Conservation (phyloP, 1,140 invertebrate genomes). For the Saxidomus purpurata region DNA sequence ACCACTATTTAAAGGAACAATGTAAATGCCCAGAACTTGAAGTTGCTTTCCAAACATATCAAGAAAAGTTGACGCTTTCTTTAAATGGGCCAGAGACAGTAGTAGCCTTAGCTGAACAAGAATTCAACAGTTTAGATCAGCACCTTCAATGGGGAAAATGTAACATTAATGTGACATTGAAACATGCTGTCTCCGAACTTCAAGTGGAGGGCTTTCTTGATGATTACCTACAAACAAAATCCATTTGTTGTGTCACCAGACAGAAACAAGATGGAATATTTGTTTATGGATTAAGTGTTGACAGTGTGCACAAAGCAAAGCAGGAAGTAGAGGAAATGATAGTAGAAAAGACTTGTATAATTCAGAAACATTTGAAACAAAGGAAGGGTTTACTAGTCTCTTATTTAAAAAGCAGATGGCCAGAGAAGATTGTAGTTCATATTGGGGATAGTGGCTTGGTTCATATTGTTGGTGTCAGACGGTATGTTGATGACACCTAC, state of each 20-base stretch:
- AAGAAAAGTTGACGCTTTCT: not conserved
- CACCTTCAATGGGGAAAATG: not conserved
- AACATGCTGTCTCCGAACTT: not conserved
- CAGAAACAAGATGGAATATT: not conserved
- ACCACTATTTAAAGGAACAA: not conserved
- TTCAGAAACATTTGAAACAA: not conserved
- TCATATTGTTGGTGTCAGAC: not conserved
- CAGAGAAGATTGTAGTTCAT: not conserved
- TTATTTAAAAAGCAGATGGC: not conserved
- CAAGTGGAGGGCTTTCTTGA: not conserved
- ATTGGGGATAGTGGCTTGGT: not conserved
- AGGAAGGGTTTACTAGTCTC: not conserved
- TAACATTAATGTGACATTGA: not conserved
- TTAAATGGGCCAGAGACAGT: not conserved
- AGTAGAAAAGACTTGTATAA: constrained; percentile 5
- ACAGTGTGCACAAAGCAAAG: not conserved
- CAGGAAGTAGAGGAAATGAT: not conserved
- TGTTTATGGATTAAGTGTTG: not conserved
- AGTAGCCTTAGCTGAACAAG: not conserved
- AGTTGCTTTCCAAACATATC: not conserved
- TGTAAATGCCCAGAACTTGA: not conserved
- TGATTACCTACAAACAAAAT: not conserved
- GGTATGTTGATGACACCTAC: not conserved
- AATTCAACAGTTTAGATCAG: not conserved
- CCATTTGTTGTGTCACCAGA: not conserved